Evolutionary conservation across 1,140 invertebrate species (phyloP), one percentile per base, ranked within the genome.

Genomic region (Campoletis sonorensis): DNA sequence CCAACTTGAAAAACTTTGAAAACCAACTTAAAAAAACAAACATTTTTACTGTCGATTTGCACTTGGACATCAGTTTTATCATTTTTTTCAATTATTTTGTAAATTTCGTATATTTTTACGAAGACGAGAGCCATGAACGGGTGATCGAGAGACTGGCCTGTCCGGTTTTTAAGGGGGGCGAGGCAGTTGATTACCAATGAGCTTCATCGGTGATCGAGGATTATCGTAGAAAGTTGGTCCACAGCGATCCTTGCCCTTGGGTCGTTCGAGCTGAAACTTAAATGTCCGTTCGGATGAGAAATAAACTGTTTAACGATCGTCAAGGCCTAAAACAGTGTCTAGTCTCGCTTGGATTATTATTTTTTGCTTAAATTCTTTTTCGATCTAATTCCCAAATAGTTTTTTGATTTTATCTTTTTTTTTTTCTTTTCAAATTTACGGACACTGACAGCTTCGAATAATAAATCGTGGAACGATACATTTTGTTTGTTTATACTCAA

Each of bases 401-500:
- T 45, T 45, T 45, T 13, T 1, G 7, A 45, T 13, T 45, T 45
- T 11, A 10, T 45, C 5, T 10, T 1, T 11, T 1, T 45, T 45
- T 45, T 45, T 5, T 45, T 45, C 13, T 5, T 45, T 45, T 45
- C 1, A 45, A 45, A 45, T 13, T 45, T 13, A 45, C 7, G 3
- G 40, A 45, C 40, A 45, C 40, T 45, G 40, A 45, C 40, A 1
- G 7, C 13, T 45, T 45, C 40, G 40, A 45, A 45, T 45, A 45
- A 45, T 45, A 5, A 45, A 45, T 45, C 8, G 40, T 45, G 40
- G 40, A 45, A 45, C 40, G 40, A 45, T 45, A 45, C 40, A 45
- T 45, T 45, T 10, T 45, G n/a, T 13, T 45, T 45, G 2, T 45
- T 45, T 45, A 81, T 87, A 87, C 86, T 87, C 83, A 85, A 87